These are phyloP conservation scores for Danaus plexippus DNA, from an alignment of 1,140 invertebrate genomes.

Conservation along the genomic window DNA sequence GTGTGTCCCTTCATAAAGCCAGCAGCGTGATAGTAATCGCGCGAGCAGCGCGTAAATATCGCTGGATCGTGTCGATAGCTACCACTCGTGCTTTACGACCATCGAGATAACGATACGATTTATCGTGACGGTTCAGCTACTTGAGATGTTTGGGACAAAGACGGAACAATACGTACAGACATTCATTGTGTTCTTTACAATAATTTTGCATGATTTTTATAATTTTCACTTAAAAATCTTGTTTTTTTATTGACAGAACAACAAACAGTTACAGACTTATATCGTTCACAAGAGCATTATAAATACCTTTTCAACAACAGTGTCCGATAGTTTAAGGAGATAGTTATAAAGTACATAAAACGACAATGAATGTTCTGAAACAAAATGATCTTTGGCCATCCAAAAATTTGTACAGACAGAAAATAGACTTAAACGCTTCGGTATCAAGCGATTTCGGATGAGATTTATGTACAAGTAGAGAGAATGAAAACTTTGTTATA, in stretches of 20 bases:
- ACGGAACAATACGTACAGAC: slow-evolving; percentile 1
- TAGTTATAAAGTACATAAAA: neutral
- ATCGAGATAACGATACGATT: slow-evolving; percentile 55
- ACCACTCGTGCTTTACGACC: slow-evolving; percentile 45
- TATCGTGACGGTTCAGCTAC: slow-evolving; percentile 41
- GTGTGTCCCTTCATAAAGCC: slow-evolving; percentile 2
- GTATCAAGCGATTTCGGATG: too few relatives aligned
- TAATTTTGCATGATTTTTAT: too few relatives aligned
- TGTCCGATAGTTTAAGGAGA: too few relatives aligned
- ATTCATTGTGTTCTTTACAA: too few relatives aligned
- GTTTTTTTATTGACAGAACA: too few relatives aligned
- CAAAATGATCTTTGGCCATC: too few relatives aligned
- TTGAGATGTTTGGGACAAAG: slow-evolving; percentile 42
- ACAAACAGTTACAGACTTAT: too few relatives aligned
- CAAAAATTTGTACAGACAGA: too few relatives aligned
- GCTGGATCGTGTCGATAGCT: slow-evolving; percentile 48
- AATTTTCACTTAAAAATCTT: too few relatives aligned
- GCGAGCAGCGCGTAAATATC: slow-evolving; percentile 48
- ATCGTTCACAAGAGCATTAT: too few relatives aligned
- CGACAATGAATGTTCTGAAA: slow-evolving; percentile 14
- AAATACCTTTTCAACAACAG: too few relatives aligned
- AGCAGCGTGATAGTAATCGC: slow-evolving; percentile 49
- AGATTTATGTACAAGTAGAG: slow-evolving; percentile 40
- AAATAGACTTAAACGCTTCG: too few relatives aligned
- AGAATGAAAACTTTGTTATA: slow-evolving; percentile 56